Evolutionary conservation across 1,140 invertebrate genomes (phyloP).

Genomic region (Brachionus angularis): DNA sequence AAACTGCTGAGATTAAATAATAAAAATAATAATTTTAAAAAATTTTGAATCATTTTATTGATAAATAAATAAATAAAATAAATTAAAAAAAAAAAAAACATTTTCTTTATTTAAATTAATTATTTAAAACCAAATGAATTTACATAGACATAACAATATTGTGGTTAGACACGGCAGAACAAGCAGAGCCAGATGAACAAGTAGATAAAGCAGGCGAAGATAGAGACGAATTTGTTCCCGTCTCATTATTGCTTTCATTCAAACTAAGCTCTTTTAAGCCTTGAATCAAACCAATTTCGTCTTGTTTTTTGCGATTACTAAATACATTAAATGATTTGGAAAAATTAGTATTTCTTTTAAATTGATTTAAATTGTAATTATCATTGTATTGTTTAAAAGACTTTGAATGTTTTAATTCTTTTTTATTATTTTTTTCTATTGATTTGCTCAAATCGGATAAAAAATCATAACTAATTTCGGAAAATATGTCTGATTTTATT

Average conservation of each 20-base stretch:
- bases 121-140: too few relatives aligned
- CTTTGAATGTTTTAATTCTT: slow-evolving; percentile 8
- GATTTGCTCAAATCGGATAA: slow-evolving; percentile 19
- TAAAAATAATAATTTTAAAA: too few relatives aligned
- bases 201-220: slow-evolving; percentile 24
- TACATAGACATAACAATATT: not conserved
- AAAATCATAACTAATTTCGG: slow-evolving; percentile 31
- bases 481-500: not conserved
- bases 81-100: too few relatives aligned
- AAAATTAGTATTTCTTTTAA: slow-evolving; percentile 27
- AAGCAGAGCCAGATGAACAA: not conserved
- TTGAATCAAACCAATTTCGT: too few relatives aligned
- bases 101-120: too few relatives aligned
- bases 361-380: not conserved
- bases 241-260: slow-evolving; percentile 1
- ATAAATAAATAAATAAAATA: too few relatives aligned
- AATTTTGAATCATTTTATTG: too few relatives aligned
- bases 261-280: slow-evolving; percentile 14
- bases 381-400: slow-evolving; percentile 10
- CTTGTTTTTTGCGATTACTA: too few relatives aligned
- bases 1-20: too few relatives aligned
- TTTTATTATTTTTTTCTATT: not conserved
- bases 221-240: not conserved
- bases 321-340: slow-evolving; percentile 2
- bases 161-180: not conserved